Evolutionary conservation across 1,140 invertebrate species (phyloP), one percentile per base, ranked within the genome.

Genomic region (Caenorhabditis latens): DNA sequence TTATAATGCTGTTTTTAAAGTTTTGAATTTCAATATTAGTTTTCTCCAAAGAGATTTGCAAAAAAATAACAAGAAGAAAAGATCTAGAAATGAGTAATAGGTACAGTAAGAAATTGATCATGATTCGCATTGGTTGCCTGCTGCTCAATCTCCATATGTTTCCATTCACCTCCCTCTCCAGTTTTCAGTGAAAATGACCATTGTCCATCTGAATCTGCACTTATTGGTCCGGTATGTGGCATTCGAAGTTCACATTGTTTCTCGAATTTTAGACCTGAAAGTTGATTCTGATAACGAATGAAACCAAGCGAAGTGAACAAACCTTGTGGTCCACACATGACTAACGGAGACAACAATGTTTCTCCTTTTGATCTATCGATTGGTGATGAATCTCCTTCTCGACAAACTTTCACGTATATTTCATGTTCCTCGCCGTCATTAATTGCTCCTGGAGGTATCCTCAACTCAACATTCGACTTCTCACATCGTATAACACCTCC

Each of bases 271-370:
- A 88, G 84, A 32, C 87, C 87, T 84, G 53, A 13, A 88, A 57
- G 6, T 71, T 43, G 14, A 50, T 50, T 9, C 14, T 2, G 50
- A 50, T 46, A 21, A 46, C 13, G 11, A 53, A 53, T 13, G 19
- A 24, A 79, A 79, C 48, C 21, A 11, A 58, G n/a, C n/a, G 58
- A 24, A 21, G n/a, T 6, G 42, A 0, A 9, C 67, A 43, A 19
- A 85, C 96, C 96, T 94, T 96, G 96, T 14, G 97, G 97, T 82
- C 97, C 97, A 94, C 96, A 98, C 95, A 98, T 96, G 89, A 98
- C 96, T 89, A 98, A 94, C 63, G 97, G 97, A 91, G 96, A 97
- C 82, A 97, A 94, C 93, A 97, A 95, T 58, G 96, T 96, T 94
- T 97, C 96, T 95, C 96, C 91, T 92, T 96, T 96, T 42, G 96